Percentiles rank a stretch among this genome's conserved stretches.
These are phyloP conservation scores for Cataglyphis livida DNA, from an alignment of 2,888 invertebrate genomes.

Conservation along the genomic window DNA sequence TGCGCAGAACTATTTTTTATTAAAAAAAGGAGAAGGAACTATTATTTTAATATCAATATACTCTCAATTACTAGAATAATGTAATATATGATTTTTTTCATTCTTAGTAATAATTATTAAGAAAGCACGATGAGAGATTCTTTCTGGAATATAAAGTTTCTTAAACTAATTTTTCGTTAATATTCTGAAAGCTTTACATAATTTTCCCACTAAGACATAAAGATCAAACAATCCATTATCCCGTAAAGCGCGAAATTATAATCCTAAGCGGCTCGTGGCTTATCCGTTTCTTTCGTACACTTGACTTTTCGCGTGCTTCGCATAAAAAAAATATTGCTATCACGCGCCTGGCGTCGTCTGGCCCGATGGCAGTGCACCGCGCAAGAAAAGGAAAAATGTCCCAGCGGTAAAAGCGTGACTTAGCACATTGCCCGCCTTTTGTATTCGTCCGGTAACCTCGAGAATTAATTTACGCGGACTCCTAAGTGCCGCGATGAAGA, in stretches of 20 bases:
- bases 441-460: conserved; percentile 63
- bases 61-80: not conserved
- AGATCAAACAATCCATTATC: conserved; percentile 12
- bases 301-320: conserved; percentile 8
- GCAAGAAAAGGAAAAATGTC: conserved; percentile 34
- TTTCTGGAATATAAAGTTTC: not conserved
- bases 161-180: not conserved
- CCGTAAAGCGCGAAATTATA: conserved; percentile 9
- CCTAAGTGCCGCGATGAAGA: conserved; percentile 75
- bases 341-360: conserved; percentile 27
- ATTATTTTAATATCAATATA: not conserved
- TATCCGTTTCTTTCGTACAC: conserved; percentile 16
- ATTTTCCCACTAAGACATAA: not conserved
- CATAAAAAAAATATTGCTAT: conserved; percentile 50
- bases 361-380: conserved; percentile 33
- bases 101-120: not conserved
- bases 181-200: not conserved
- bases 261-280: not conserved
- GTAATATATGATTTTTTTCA: not conserved
- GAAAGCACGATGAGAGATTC: not conserved
- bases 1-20: conserved; percentile 4
- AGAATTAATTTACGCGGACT: conserved; percentile 72
- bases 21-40: too few species aligned
- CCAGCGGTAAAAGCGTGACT: conserved; percentile 65
- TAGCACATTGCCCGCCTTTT: conserved; percentile 55